Evolutionary conservation across 2,113 vertebrate genomes (phyloP).

Genomic region (Callorhinus ursinus): DNA sequence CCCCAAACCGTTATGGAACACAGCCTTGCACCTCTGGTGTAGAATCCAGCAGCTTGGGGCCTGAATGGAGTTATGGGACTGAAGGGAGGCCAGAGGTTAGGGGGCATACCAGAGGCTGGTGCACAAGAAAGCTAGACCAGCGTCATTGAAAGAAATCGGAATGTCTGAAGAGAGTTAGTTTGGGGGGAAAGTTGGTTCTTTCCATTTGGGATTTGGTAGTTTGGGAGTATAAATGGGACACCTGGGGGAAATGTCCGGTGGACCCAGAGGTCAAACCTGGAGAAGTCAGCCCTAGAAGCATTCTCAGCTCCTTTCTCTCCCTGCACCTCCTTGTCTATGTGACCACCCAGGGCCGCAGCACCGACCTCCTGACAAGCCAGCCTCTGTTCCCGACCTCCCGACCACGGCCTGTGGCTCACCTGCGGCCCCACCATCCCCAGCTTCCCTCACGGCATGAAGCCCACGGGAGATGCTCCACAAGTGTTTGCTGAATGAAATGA

Average conservation of each 20-base stretch:
- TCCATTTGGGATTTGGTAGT: background rate
- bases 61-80: accelerated
- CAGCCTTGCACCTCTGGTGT: accelerated
- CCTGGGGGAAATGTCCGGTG: background rate
- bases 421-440: accelerated
- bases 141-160: accelerated
- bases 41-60: accelerated
- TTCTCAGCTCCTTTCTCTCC: background rate
- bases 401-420: accelerated
- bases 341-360: background rate
- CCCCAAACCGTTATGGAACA: accelerated
- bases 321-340: accelerated
- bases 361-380: background rate
- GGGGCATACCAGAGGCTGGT: no score
- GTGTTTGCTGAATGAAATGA: no score
- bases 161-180: background rate
- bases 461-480: background rate
- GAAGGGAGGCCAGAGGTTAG: accelerated
- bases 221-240: background rate
- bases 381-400: accelerated
- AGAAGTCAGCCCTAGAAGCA: background rate
- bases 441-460: accelerated
- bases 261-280: background rate
- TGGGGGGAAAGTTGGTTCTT: background rate
- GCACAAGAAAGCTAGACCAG: no score